Base-by-base conservation (phyloP, 2,113 vertebrate genomes). In the Pongo pygmaeus region DNA sequence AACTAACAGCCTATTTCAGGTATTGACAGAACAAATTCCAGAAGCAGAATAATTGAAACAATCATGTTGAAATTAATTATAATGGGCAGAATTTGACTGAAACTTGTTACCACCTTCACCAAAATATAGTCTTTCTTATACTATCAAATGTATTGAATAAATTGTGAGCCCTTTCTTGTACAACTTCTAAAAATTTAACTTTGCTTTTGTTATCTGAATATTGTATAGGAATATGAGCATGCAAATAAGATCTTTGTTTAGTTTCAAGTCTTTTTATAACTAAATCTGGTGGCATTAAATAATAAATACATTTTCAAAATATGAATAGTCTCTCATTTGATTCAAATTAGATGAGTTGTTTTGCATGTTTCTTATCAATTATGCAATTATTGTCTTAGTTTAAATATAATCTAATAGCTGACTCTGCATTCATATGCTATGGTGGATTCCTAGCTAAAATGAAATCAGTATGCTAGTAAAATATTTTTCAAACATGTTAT, bases 321-420 rank as follows among this genome's bases (percentile, higher is more conserved):
- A 64, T 83, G 38, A 91, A 75, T 79, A 61, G 8, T 93, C 81
- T 94, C 78, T 92, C 40, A 78, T n/a, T 94, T 92, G 55, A 89
- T 94, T 97, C 64, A 93, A 93, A 94, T 93, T 74, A 79, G 72
- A 81, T 93, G 83, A 94, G 27, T 89, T 94, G 91, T 59, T 96
- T 94, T 94, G 12, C 14, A 89, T 61, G 25, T 27, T 61, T 61
- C 27, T 61, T 27, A 12, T 61, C 59, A 27, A 61, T 91, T 40
- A 94, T 86, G 46, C 52, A 96, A 86, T 91, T 81, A 79, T 55
- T 94, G 22, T 40, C 74, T 93, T 86, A n/a, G 35, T 83, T 97
- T 88, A 96, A 89, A 89, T 92, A 50, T 74, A 94, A 80, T 59
- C 32, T 93, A 92, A 52, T 40, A 84, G 57, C 69, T 93, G 61